These are phyloP conservation scores for Papilio polyxenes DNA, from an alignment of 1,140 invertebrate genomes.

Conservation along the genomic window DNA sequence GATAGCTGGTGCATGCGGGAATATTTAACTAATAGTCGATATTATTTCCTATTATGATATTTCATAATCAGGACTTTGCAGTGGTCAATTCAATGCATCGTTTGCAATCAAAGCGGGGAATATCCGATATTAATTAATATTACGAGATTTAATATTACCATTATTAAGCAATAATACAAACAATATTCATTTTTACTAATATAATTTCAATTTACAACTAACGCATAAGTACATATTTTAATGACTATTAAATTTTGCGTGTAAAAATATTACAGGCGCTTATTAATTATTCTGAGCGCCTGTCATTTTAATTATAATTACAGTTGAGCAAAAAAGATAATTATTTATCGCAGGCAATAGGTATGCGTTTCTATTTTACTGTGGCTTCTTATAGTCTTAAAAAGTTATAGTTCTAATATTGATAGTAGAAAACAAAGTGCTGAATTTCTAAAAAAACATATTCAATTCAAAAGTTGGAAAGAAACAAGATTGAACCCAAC, in stretches of 20 bases:
- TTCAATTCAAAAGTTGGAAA: background rate
- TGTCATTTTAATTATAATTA: background rate
- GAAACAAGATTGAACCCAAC: background rate
- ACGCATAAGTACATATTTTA: background rate
- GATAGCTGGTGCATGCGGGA: too few relatives aligned
- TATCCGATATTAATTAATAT: conserved; percentile 3
- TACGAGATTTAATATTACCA: conserved; percentile 1
- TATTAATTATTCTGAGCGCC: background rate
- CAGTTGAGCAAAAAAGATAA: background rate
- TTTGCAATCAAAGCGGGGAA: background rate
- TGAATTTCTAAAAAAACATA: background rate
- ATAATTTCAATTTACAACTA: background rate
- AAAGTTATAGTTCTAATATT: background rate
- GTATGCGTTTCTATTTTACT: background rate
- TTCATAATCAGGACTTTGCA: background rate
- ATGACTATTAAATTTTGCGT: background rate
- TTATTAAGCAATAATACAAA: background rate
- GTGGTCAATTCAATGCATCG: background rate
- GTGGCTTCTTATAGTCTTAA: background rate
- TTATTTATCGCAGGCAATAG: background rate
- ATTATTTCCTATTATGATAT: background rate
- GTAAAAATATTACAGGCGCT: background rate
- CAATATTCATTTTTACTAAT: background rate
- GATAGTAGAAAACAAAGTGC: background rate
- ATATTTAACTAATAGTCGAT: background rate